phyloP scores from a whole-genome alignment of 1,140 invertebrate genomes.

The Potamilus streckersoni region DNA sequence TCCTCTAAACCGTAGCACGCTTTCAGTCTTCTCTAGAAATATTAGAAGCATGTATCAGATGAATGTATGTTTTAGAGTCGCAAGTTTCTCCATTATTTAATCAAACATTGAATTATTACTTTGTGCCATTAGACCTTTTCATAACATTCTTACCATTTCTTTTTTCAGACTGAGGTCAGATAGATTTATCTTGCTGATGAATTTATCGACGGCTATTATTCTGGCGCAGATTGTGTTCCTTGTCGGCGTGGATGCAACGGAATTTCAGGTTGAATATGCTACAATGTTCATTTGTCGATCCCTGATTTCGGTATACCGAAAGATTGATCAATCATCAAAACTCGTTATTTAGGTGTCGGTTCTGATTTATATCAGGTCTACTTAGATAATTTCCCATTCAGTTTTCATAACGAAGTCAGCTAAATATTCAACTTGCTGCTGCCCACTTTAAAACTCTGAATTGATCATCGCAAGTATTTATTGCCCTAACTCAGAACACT shows the following conservation, averaged over 20 bases:
- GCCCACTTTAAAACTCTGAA: neutral
- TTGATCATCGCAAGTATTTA: neutral
- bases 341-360: neutral
- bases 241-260: conserved; percentile 35
- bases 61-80: too few relatives aligned
- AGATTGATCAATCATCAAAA: neutral
- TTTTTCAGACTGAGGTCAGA: conserved; percentile 43
- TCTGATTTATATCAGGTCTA: neutral
- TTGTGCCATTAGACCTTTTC: too few relatives aligned
- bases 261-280: conserved; percentile 27
- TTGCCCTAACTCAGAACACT: too few relatives aligned
- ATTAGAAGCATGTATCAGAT: too few relatives aligned
- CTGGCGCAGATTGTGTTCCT: conserved; percentile 41
- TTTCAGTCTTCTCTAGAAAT: neutral
- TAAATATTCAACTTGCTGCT: neutral
- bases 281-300: neutral
- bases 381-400: neutral
- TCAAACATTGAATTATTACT: too few relatives aligned
- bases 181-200: conserved; percentile 40
- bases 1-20: neutral
- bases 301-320: neutral
- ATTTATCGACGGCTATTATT: conserved; percentile 41
- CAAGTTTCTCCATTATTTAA: too few relatives aligned
- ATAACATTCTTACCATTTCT: neutral
- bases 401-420: neutral